phyloP scores from a whole-genome alignment of 2,113 vertebrate genomes.

The Ursus arctos region DNA sequence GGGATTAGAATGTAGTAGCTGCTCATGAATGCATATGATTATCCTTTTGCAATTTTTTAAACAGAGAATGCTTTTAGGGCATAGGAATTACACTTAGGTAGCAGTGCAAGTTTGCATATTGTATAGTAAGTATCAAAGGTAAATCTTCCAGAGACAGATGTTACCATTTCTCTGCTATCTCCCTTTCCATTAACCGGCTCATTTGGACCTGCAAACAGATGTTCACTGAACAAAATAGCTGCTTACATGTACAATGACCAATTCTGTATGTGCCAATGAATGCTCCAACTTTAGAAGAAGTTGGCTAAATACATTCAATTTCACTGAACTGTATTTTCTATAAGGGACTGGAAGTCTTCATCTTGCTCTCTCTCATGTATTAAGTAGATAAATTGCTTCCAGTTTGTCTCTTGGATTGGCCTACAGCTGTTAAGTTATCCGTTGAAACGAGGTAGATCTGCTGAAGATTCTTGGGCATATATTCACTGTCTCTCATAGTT shows the following conservation, averaged over 20 bases:
- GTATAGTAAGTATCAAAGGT: slow-evolving; percentile 13
- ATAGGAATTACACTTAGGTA: background rate
- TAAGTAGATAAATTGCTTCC: slow-evolving; percentile 12
- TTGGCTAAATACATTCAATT: slow-evolving; percentile 33
- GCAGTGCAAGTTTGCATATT: background rate
- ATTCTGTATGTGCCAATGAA: background rate
- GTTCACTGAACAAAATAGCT: slow-evolving; percentile 44
- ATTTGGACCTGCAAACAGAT: slow-evolving; percentile 62
- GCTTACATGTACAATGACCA: slow-evolving; percentile 14
- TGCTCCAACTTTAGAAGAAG: slow-evolving; percentile 2
- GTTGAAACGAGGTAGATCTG: background rate
- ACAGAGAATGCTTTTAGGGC: background rate
- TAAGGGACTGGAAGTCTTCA: background rate
- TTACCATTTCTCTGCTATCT: slow-evolving; percentile 31
- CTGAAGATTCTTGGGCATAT: background rate
- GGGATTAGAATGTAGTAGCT: background rate
- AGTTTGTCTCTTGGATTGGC: background rate
- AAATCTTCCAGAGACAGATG: slow-evolving; percentile 56
- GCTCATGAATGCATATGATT: background rate
- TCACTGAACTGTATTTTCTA: slow-evolving; percentile 30
- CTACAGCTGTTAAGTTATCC: background rate
- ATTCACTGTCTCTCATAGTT: background rate
- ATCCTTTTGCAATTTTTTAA: slow-evolving; percentile 39
- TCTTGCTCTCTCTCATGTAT: background rate
- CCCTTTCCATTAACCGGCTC: slow-evolving; percentile 26